Evolutionary conservation across 2,888 invertebrate species (phyloP).

Genomic region (Zeuzera pyrina): DNA sequence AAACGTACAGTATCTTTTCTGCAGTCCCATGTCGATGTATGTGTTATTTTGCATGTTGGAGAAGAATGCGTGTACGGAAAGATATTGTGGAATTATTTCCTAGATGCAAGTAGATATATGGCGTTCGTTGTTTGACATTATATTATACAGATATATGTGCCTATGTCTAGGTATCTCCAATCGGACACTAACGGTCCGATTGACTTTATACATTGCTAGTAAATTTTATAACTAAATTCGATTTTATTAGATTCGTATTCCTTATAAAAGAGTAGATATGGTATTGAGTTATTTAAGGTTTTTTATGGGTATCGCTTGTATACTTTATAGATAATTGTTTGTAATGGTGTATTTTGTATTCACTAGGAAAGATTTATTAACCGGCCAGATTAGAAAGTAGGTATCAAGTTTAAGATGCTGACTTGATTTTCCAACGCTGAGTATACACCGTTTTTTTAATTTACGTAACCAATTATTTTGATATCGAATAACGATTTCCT

Average conservation of each 20-base stretch:
- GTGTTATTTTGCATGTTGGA: constrained; percentile 66
- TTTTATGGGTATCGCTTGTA: neutral
- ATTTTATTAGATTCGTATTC: constrained; percentile 44
- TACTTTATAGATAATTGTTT: neutral
- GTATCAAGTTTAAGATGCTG: too few species aligned
- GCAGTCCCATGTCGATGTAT: constrained; percentile 37
- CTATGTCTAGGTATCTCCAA: constrained; percentile 27
- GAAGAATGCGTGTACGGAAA: constrained; percentile 65
- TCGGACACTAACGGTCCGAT: constrained; percentile 48
- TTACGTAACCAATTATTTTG: too few species aligned
- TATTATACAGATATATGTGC: constrained; percentile 23
- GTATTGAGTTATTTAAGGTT: constrained; percentile 28
- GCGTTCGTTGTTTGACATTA: constrained; percentile 24
- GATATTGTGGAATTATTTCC: constrained; percentile 72
- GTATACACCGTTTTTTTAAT: too few species aligned
- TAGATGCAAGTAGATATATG: constrained; percentile 50
- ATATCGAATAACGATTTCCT: too few species aligned
- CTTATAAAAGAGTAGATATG: constrained; percentile 38
- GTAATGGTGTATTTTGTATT: too few species aligned
- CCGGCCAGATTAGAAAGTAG: too few species aligned
- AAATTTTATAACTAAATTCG: constrained; percentile 52
- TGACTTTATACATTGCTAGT: constrained; percentile 54
- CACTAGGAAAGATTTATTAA: too few species aligned
- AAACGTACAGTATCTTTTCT: constrained; percentile 28
- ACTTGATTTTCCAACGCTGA: too few species aligned